Percentiles rank a stretch among this genome's conserved stretches.
phyloP scores from a whole-genome alignment of 1,140 invertebrate genomes.

The Drosophila baimaii region DNA sequence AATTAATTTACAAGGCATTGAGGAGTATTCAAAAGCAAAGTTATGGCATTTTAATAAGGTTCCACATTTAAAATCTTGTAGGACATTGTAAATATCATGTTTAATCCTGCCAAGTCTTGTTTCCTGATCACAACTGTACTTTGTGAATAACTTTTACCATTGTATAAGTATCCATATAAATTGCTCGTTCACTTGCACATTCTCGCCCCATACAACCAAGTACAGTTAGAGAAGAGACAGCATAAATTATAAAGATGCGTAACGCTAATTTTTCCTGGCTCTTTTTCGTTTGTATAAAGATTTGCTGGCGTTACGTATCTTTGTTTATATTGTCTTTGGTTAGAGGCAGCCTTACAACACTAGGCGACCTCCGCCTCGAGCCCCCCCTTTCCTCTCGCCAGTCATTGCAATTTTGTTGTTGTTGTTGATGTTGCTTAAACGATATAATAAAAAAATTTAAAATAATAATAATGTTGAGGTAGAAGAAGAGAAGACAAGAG shows the following conservation, averaged over 20 bases:
- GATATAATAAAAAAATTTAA: slow-evolving; percentile 4
- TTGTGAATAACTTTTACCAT: background rate
- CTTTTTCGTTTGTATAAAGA: no score
- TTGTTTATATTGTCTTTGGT: background rate
- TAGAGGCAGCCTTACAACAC: slow-evolving; percentile 25
- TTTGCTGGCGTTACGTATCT: background rate
- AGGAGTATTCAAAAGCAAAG: no score
- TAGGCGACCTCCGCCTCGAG: background rate
- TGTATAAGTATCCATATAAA: background rate
- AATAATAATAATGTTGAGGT: background rate
- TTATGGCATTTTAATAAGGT: no score
- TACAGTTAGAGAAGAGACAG: background rate
- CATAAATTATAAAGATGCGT: background rate
- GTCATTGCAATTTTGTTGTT: slow-evolving; percentile 43
- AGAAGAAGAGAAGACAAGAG: background rate
- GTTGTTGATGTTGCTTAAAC: slow-evolving; percentile 56
- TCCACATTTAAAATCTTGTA: no score
- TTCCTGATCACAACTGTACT: background rate
- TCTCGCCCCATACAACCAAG: no score
- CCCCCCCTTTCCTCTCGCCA: background rate
- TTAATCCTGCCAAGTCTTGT: no score
- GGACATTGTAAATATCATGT: background rate
- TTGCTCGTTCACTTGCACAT: background rate
- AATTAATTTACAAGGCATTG: no score
- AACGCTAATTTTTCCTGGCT: no score